Evolutionary conservation across 2,888 invertebrate genomes (phyloP).

Genomic region (Boloria selene): DNA sequence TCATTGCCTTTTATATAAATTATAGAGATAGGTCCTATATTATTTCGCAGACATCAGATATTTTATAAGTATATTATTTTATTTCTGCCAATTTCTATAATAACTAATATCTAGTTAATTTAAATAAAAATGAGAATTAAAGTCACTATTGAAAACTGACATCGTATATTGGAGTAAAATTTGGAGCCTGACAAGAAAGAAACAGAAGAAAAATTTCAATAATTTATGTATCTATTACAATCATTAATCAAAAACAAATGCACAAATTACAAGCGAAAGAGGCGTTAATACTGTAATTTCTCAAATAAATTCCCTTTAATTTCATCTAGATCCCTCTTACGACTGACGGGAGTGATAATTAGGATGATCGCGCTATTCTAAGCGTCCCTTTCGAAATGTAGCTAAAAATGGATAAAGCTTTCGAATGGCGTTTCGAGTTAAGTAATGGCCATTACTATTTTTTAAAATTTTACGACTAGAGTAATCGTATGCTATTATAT

Average conservation of each 20-base stretch:
- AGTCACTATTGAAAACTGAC: too few species aligned
- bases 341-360: constrained; percentile 75
- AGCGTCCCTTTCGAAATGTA: constrained; percentile 55
- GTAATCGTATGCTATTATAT: too few species aligned
- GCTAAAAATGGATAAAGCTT: constrained; percentile 80
- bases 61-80: too few species aligned
- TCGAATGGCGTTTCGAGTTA: constrained; percentile 52
- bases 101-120: too few species aligned
- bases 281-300: constrained; percentile 33
- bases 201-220: neutral
- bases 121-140: too few species aligned
- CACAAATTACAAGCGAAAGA: constrained; percentile 8
- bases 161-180: too few species aligned
- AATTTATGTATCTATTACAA: neutral
- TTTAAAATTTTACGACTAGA: neutral
- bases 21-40: too few species aligned
- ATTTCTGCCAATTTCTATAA: too few species aligned
- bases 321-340: constrained; percentile 48
- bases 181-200: too few species aligned
- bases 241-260: constrained; percentile 9
- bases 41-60: too few species aligned
- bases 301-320: constrained; percentile 61
- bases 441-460: neutral
- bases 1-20: too few species aligned
- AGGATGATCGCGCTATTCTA: constrained; percentile 74